phyloP scores from a whole-genome alignment of 2,113 vertebrate genomes.

The Neodon shergylaensis region DNA sequence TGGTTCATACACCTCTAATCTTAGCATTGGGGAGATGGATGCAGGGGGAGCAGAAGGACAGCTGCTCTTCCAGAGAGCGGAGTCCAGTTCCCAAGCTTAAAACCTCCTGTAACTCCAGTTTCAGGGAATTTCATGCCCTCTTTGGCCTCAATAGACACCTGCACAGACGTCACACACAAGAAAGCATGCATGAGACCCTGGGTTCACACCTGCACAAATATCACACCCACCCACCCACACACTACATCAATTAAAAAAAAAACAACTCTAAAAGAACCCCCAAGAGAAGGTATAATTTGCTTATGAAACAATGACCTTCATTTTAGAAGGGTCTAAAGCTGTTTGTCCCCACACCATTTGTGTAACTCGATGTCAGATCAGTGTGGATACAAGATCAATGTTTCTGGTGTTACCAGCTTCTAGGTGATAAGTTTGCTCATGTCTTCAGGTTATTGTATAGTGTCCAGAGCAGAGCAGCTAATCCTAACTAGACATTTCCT shows the following conservation, averaged over 20 bases:
- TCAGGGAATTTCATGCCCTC: not conserved
- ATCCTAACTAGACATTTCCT: not conserved
- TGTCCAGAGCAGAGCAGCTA: not conserved
- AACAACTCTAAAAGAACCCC: not conserved
- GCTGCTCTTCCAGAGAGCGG: not conserved
- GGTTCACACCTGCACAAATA: not conserved
- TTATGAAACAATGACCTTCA: not conserved
- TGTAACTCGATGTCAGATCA: not conserved
- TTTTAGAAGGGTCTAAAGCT: slow-evolving; percentile 21
- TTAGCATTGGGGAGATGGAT: not conserved
- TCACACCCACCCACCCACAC: not conserved
- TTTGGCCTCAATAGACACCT: not conserved
- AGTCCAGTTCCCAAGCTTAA: not conserved
- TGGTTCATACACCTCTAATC: not conserved
- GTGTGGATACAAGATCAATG: not conserved
- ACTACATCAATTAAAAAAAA: not conserved
- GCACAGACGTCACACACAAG: not conserved
- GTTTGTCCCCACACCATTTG: not conserved
- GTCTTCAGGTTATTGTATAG: not conserved
- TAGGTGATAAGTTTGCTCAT: not conserved
- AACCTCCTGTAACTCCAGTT: not conserved
- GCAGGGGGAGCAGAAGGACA: not conserved
- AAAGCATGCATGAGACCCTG: not conserved
- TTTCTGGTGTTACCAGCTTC: not conserved
- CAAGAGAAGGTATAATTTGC: not conserved